A percentile compares a stretch with the other conserved stretches of the same genome.
phyloP scores from a whole-genome alignment of 2,113 vertebrate species.

The Stictonetta naevosa region DNA sequence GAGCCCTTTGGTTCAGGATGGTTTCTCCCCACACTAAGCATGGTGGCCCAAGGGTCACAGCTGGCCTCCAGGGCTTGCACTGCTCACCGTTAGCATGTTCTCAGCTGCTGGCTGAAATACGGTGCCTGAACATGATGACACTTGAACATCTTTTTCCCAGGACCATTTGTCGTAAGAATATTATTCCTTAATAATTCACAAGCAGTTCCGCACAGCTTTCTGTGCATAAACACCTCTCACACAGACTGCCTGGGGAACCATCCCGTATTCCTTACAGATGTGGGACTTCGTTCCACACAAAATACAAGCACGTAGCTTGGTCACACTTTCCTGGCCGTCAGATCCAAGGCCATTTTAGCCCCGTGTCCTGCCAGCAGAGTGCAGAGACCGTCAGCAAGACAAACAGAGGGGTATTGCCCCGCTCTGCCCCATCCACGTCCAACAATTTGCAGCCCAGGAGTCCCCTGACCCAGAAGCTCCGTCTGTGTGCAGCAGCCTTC shows the following conservation, averaged over 20 bases:
- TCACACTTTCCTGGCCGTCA: not conserved
- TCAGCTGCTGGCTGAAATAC: not conserved
- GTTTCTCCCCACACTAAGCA: not conserved
- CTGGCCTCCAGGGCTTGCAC: too few species aligned
- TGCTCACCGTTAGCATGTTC: accelerated
- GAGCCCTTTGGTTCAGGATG: not conserved
- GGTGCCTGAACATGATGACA: not conserved
- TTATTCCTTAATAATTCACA: not conserved
- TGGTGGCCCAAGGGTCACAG: not conserved
- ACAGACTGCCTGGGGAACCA: not conserved
- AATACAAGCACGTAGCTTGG: not conserved
- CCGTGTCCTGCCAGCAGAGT: not conserved
- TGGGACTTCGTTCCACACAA: not conserved
- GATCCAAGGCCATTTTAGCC: not conserved
- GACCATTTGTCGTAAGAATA: not conserved
- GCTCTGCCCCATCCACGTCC: accelerated
- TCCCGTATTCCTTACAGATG: too few species aligned
- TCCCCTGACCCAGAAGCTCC: not conserved
- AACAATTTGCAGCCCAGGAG: not conserved
- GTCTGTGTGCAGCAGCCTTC: not conserved
- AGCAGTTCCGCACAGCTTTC: not conserved
- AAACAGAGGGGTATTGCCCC: not conserved
- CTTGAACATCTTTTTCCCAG: too few species aligned
- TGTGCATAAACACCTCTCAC: not conserved
- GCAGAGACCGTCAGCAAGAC: not conserved